phyloP scores from a whole-genome alignment of 37 sponge, comb jelly and placozoan species.

The Oopsacas minuta region DNA sequence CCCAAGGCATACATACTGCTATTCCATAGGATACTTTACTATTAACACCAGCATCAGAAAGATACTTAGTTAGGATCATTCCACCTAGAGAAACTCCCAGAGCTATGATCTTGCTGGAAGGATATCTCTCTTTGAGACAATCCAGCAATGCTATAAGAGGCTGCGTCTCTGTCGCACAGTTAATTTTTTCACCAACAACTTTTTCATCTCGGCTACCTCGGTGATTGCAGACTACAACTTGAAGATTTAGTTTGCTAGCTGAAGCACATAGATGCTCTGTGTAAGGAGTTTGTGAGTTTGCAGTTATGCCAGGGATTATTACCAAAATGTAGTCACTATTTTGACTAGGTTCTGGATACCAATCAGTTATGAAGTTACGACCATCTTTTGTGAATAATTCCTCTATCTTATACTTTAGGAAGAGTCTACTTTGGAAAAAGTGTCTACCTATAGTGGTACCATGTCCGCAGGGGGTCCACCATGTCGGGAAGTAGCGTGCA shows the following conservation, averaged over 20 bases:
- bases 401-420: neutral
- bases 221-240: conserved; percentile 4
- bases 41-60: neutral
- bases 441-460: neutral
- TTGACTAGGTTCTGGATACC: neutral
- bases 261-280: neutral
- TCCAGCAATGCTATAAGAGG: neutral
- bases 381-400: neutral
- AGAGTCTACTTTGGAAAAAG: neutral
- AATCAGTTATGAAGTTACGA: conserved; percentile 1
- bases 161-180: neutral
- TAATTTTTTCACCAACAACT: neutral
- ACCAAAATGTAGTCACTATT: neutral
- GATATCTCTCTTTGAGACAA: neutral
- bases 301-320: neutral
- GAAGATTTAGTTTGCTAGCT: neutral
- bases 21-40: neutral
- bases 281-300: neutral
- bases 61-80: neutral
- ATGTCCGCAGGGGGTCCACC: neutral
- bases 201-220: neutral
- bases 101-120: neutral
- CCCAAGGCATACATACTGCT: neutral
- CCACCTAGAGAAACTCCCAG: neutral
- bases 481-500: neutral